Evolutionary conservation across 2,113 vertebrate species (phyloP).

Genomic region (Rhombomys opimus): DNA sequence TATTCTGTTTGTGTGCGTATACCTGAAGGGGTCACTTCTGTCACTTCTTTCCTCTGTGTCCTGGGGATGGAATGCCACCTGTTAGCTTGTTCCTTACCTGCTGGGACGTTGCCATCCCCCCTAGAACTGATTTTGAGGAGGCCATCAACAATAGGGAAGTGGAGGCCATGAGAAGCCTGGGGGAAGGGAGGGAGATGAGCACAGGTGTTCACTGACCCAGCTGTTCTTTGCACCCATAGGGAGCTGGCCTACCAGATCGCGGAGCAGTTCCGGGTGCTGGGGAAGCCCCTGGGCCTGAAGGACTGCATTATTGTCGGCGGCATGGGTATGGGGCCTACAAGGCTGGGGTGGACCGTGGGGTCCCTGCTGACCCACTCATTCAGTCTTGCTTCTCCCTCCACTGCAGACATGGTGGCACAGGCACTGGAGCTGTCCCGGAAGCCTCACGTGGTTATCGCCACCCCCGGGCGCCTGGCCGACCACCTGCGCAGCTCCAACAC

Average conservation of each 20-base stretch:
- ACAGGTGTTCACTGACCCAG: not conserved
- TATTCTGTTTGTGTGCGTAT: too few relatives aligned
- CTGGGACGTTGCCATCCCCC: not conserved
- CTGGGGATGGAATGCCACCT: not conserved
- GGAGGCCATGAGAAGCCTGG: not conserved
- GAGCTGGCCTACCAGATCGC: slow-evolving; percentile 98
- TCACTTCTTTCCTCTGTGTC: not conserved
- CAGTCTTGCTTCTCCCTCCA: not conserved
- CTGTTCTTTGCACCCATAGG: slow-evolving; percentile 80
- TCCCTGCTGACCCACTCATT: too few relatives aligned
- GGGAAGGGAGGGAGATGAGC: not conserved
- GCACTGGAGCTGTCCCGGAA: slow-evolving; percentile 93
- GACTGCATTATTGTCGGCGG: slow-evolving; percentile 96
- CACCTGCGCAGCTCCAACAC: slow-evolving; percentile 95
- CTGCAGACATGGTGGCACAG: slow-evolving; percentile 94
- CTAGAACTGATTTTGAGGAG: not conserved
- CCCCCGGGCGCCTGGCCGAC: slow-evolving; percentile 94
- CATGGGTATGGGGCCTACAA: slow-evolving; percentile 89
- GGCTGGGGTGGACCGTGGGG: fast-evolving
- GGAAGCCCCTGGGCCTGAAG: slow-evolving; percentile 94
- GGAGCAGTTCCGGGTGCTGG: slow-evolving; percentile 95
- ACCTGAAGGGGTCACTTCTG: not conserved
- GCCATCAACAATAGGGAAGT: not conserved
- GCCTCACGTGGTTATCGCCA: slow-evolving; percentile 95
- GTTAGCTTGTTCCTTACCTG: not conserved